These are phyloP conservation scores for Xyliphius kryptos DNA, from an alignment of 2,113 vertebrate species.

Conservation along the genomic window DNA sequence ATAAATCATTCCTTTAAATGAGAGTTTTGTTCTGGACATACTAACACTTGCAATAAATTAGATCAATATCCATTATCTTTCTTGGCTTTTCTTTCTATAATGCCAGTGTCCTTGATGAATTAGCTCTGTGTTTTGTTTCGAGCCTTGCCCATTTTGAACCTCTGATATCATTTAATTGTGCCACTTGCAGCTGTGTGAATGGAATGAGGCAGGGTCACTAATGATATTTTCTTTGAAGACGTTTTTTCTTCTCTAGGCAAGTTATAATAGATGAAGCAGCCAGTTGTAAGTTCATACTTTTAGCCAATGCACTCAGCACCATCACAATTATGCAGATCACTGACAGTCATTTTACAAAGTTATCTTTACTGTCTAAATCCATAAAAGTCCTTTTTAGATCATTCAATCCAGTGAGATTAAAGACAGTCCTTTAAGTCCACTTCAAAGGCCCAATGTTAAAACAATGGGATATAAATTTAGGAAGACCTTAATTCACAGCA, in stretches of 20 bases:
- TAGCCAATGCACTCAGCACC: conserved; percentile 19
- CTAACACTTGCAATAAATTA: conserved; percentile 5
- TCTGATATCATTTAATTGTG: conserved; percentile 37
- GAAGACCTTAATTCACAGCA: conserved; percentile 15
- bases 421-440: conserved; percentile 12
- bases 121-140: conserved; percentile 16
- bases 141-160: conserved; percentile 12
- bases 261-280: conserved; percentile 19
- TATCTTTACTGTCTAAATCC: conserved; percentile 25
- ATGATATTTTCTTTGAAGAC: conserved; percentile 20
- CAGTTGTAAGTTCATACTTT: conserved; percentile 5
- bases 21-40: conserved; percentile 1
- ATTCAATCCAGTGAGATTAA: conserved; percentile 11
- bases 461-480: conserved; percentile 21
- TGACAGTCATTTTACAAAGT: conserved; percentile 10
- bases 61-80: neutral
- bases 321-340: conserved; percentile 23
- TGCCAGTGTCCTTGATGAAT: conserved; percentile 27
- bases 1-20: neutral
- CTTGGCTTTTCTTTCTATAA: conserved; percentile 11
- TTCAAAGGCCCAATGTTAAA: conserved; percentile 23
- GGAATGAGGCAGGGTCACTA: conserved; percentile 5
- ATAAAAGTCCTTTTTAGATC: conserved; percentile 22
- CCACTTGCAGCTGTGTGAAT: conserved; percentile 8
- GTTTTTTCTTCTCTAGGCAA: conserved; percentile 14